A percentile compares a stretch with the other conserved stretches of the same genome.
phyloP scores from a whole-genome alignment of 2,113 vertebrate species.

The Ornithorhynchus anatinus region DNA sequence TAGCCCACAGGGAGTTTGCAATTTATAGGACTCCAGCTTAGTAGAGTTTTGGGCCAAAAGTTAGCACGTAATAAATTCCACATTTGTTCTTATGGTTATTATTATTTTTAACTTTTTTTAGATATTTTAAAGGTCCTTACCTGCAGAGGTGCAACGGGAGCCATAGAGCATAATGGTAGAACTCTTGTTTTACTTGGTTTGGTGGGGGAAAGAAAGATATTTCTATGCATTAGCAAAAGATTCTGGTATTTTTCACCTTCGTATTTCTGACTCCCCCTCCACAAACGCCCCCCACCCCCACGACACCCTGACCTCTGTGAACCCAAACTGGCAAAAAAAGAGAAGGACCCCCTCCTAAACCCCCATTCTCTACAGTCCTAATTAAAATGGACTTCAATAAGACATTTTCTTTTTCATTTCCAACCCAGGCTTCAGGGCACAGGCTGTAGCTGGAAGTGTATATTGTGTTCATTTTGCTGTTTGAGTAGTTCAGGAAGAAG shows the following conservation, averaged over 20 bases:
- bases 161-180: too few species aligned
- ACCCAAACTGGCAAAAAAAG: slow-evolving; percentile 37
- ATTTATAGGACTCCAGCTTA: too few species aligned
- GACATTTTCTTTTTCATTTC: slow-evolving; percentile 65
- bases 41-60: too few species aligned
- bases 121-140: too few species aligned
- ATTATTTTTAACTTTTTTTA: too few species aligned
- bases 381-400: slow-evolving; percentile 73
- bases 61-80: too few species aligned
- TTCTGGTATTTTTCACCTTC: slow-evolving; percentile 36
- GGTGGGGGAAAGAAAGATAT: neutral
- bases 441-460: slow-evolving; percentile 64
- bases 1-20: too few species aligned
- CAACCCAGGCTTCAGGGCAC: slow-evolving; percentile 67
- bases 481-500: slow-evolving; percentile 65
- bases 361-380: slow-evolving; percentile 66
- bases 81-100: too few species aligned
- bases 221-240: neutral
- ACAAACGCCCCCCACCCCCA: too few species aligned
- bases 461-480: slow-evolving; percentile 73
- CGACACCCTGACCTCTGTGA: slow-evolving; percentile 54
- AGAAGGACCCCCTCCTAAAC: slow-evolving; percentile 38
- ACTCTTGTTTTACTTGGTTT: neutral
- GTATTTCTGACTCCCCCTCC: slow-evolving; percentile 37
- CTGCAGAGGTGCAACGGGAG: too few species aligned